Base-by-base conservation (phyloP, 2,888 invertebrate species). In the Drosophila gaucha region DNA sequence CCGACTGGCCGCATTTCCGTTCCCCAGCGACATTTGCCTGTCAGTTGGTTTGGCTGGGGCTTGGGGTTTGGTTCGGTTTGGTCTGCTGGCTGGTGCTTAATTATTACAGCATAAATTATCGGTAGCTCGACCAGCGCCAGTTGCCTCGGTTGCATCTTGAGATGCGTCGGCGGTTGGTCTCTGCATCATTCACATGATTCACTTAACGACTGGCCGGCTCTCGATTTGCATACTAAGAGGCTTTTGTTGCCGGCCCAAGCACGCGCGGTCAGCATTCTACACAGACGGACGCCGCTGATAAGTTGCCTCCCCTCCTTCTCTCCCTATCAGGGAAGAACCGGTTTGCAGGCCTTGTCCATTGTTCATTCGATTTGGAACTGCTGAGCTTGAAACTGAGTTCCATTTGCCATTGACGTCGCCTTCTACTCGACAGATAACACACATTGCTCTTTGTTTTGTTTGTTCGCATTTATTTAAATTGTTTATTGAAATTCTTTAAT, bases 81-180 rank as follows among this genome's bases (percentile, higher is more conserved):
- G 24, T 39, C 26, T 6, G 50, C 35, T 63, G 62, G 56, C 69
- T 73, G 67, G 39, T 80, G 82, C 83, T 83, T 83, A 87, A 87
- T 82, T 82, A 82, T 82, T 82, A 87, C 88, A 82, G 88, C 88
- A 82, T 82, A 82, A 82, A 85, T 87, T 87, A 82, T 82, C 86
- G 41, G 66, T 16, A 60, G 56, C 24, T 33, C 16, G 51, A 5
- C 31, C 66, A 63, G 54, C 47, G 33, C 28, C 41, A 39, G 44
- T 44, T 43, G 33, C 20, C 30, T 64, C 51, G 47, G 49, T 38
- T 59, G 75, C 78, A 74, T 80, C 87, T 82, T 78, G 69, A 80
- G 82, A 64, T 74, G 75, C 68, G 55, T 74, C 24, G 62, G 66
- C 66, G 58, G 38, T 51, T 46, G 41, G 9, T 18, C 26, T 56